Conservation (phyloP, 2,888 invertebrate species). For the Spodoptera littoralis region DNA sequence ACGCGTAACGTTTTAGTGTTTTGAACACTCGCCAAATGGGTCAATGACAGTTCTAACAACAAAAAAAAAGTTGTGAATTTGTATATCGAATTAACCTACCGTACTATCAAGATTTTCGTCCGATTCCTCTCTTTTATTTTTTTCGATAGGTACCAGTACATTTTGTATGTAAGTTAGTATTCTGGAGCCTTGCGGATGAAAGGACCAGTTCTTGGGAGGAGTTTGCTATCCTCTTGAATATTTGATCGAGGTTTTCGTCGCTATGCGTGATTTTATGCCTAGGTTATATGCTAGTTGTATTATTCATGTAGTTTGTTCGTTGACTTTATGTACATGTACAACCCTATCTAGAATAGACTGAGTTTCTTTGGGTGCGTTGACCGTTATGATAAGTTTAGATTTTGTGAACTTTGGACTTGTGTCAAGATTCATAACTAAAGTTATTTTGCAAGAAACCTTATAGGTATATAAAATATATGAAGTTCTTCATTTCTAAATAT, state of each 20-base stretch:
- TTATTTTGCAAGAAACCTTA: no score
- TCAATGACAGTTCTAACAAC: slow-evolving; percentile 70
- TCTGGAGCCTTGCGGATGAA: slow-evolving; percentile 11
- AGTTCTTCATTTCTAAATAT: no score
- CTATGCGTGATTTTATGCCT: slow-evolving; percentile 14
- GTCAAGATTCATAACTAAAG: no score
- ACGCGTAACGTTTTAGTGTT: slow-evolving; percentile 62
- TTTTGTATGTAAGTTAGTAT: slow-evolving; percentile 30
- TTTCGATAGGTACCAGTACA: slow-evolving; percentile 15
- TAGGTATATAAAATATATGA: no score
- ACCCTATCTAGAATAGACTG: no score
- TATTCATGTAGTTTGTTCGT: neutral
- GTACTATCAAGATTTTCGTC: slow-evolving; percentile 39
- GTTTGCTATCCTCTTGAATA: slow-evolving; percentile 35
- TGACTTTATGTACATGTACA: neutral
- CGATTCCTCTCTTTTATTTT: slow-evolving; percentile 33
- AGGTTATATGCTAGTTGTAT: slow-evolving; percentile 5
- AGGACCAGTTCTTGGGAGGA: slow-evolving; percentile 19
- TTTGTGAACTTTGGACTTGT: no score
- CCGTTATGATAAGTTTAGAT: no score
- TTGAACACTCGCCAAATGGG: slow-evolving; percentile 77
- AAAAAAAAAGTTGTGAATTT: slow-evolving; percentile 61
- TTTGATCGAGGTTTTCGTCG: slow-evolving; percentile 18
- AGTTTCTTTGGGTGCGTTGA: no score
- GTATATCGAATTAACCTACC: slow-evolving; percentile 49